Evolutionary conservation across 2,888 invertebrate species (phyloP).

Genomic region (Fragum whitleyi): DNA sequence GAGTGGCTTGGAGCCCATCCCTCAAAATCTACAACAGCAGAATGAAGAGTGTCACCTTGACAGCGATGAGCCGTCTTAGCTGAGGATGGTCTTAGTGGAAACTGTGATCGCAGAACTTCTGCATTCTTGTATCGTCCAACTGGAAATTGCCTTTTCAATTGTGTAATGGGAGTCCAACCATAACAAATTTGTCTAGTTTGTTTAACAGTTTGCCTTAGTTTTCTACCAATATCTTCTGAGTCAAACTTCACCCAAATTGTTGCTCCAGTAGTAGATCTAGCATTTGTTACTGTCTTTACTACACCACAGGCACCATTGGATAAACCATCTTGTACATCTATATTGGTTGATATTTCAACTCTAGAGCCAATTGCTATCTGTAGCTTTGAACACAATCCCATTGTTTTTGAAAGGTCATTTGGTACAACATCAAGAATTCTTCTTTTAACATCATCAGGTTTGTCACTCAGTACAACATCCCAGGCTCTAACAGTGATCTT

Average conservation of each 20-base stretch:
- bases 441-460: background rate
- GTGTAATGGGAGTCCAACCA: constrained; percentile 38
- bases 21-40: constrained; percentile 41
- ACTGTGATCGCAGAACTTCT: constrained; percentile 38
- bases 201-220: constrained; percentile 8
- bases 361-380: constrained; percentile 33
- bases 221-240: background rate
- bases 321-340: constrained; percentile 51
- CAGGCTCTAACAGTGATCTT: background rate
- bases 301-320: constrained; percentile 41
- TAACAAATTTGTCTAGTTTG: too few species aligned
- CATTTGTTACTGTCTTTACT: background rate
- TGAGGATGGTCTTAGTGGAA: constrained; percentile 39
- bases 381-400: background rate
- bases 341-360: constrained; percentile 39
- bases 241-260: constrained; percentile 23
- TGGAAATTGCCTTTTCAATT: constrained; percentile 41
- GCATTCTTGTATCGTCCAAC: constrained; percentile 42
- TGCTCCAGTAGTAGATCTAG: background rate
- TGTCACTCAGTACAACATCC: constrained; percentile 8
- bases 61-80: constrained; percentile 47
- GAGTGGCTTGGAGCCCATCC: constrained; percentile 31
- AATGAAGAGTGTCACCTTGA: constrained; percentile 49
- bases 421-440: background rate
- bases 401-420: background rate